Percentiles rank a stretch among this genome's conserved stretches.
phyloP scores from a whole-genome alignment of 2,113 vertebrate species.

The Chlorodrepanis virens region DNA sequence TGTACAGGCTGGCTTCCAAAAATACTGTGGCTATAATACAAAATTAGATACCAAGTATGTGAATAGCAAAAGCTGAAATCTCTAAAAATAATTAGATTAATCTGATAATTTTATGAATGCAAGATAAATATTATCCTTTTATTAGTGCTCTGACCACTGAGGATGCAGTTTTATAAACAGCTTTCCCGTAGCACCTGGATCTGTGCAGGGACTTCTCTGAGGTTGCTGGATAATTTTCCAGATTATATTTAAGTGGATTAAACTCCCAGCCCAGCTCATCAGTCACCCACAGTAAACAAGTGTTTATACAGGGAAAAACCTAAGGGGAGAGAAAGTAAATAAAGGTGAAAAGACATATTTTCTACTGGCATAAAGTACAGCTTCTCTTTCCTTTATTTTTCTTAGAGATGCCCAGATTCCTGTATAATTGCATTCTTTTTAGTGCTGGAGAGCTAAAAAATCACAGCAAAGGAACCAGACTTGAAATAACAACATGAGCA shows the following conservation, averaged over 20 bases:
- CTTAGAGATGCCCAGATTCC: neutral
- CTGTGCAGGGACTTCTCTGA: neutral
- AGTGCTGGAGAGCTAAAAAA: neutral
- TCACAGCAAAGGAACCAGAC: neutral
- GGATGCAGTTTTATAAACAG: neutral
- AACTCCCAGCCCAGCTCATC: neutral
- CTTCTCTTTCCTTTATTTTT: neutral
- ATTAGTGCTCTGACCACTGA: neutral
- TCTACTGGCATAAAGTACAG: neutral
- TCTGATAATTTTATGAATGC: neutral
- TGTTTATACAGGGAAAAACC: neutral
- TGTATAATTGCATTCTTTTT: neutral
- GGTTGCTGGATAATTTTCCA: neutral
- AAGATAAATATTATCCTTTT: neutral
- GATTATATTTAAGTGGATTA: neutral
- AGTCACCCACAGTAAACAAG: neutral
- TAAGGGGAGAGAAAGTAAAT: neutral
- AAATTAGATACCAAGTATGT: neutral
- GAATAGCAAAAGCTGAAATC: conserved; percentile 1
- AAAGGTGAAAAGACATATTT: neutral
- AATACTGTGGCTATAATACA: neutral
- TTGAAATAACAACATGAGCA: neutral
- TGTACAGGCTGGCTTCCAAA: neutral
- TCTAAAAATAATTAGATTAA: neutral
- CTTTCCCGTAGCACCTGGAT: neutral